Percentiles rank a stretch among this genome's conserved stretches.
These are phyloP conservation scores for Regulus satrapa DNA, from an alignment of 2,113 vertebrate genomes.

Conservation along the genomic window DNA sequence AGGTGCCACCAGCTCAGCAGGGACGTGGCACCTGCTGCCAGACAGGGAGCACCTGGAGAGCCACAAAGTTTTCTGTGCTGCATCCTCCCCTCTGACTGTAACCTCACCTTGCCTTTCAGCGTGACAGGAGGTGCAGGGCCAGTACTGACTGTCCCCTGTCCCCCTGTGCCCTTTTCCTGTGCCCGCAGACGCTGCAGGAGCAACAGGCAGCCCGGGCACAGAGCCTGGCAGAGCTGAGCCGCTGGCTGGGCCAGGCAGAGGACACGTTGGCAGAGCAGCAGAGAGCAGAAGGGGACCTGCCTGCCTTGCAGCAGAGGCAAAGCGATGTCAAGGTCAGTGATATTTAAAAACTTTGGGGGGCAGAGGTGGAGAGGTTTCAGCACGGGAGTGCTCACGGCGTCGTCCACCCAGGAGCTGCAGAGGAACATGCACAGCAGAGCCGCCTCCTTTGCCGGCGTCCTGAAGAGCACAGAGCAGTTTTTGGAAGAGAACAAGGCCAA, in stretches of 20 bases:
- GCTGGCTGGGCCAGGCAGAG: slow-evolving; percentile 84
- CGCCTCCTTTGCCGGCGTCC: slow-evolving; percentile 73
- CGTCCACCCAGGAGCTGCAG: slow-evolving; percentile 78
- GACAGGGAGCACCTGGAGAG: background rate
- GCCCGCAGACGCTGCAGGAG: slow-evolving; percentile 85
- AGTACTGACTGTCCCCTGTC: slow-evolving; percentile 7
- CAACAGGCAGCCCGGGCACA: slow-evolving; percentile 85
- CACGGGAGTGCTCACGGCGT: accelerated
- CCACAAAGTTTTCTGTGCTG: slow-evolving; percentile 44
- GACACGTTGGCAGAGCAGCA: slow-evolving; percentile 73
- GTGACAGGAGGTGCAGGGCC: background rate
- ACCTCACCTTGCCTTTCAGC: slow-evolving; percentile 65
- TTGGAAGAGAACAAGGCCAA: slow-evolving; percentile 81
- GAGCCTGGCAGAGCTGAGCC: slow-evolving; percentile 83
- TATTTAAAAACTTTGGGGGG: accelerated
- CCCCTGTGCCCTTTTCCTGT: slow-evolving; percentile 22
- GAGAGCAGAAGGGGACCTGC: slow-evolving; percentile 67
- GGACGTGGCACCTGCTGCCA: background rate
- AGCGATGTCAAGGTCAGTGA: slow-evolving; percentile 81
- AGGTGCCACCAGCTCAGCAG: background rate
- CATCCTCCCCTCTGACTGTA: slow-evolving; percentile 45
- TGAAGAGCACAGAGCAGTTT: slow-evolving; percentile 86
- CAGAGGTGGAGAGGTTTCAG: background rate
- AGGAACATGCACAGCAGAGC: slow-evolving; percentile 79
- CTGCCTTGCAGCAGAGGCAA: slow-evolving; percentile 81